Conservation (phyloP, 2,113 vertebrate genomes). For the Boulengeromyrus knoepffleri region DNA sequence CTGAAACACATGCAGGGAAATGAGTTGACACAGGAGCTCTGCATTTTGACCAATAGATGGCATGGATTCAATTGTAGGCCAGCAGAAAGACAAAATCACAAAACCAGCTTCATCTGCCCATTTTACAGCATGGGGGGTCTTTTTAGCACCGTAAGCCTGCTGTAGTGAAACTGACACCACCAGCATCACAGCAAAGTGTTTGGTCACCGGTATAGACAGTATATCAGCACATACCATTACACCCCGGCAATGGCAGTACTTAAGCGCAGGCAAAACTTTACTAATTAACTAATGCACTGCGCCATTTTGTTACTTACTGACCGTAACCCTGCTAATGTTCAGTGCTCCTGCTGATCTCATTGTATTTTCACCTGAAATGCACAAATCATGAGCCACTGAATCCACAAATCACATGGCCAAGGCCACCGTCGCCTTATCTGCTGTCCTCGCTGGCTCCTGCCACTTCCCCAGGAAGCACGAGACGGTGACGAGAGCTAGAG, state of each 20-base stretch:
- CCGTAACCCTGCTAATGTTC: background rate
- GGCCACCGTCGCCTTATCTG: background rate
- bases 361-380: background rate
- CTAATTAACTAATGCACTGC: background rate
- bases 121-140: background rate
- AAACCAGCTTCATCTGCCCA: background rate
- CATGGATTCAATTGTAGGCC: background rate
- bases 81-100: background rate
- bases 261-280: background rate
- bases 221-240: background rate
- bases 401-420: background rate
- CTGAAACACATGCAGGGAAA: slow-evolving; percentile 43
- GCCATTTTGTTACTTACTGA: background rate
- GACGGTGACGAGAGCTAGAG: background rate
- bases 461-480: slow-evolving; percentile 19
- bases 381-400: background rate
- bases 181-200: background rate
- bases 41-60: background rate
- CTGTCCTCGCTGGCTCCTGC: background rate
- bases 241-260: background rate
- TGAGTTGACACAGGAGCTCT: background rate
- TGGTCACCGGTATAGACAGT: background rate
- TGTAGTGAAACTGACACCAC: background rate
- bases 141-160: background rate
- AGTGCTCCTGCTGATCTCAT: background rate